Conservation (phyloP, 2,888 invertebrate genomes). For the Caenorhabditis angaria region DNA sequence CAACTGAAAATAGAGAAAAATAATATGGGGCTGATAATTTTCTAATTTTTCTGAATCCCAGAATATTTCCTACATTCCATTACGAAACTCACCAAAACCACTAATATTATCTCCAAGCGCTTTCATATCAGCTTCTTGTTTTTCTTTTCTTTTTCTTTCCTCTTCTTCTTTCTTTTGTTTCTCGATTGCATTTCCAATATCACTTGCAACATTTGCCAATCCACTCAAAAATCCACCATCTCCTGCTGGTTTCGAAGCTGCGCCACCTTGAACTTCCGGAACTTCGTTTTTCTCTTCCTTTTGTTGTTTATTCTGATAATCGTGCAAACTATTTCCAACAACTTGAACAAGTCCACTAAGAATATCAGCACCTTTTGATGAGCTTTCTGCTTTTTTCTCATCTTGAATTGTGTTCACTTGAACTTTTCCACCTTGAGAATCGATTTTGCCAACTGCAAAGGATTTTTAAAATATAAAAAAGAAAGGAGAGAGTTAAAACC, state of each 20-base stretch:
- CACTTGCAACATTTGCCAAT: neutral
- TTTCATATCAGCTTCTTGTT: slow-evolving; percentile 3
- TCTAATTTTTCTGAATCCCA: no score
- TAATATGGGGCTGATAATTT: no score
- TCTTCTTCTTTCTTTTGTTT: neutral
- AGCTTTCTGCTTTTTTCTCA: neutral
- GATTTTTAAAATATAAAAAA: neutral
- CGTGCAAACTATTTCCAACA: slow-evolving; percentile 4
- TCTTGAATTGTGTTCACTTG: neutral
- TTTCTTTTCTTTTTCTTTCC: neutral
- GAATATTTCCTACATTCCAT: no score
- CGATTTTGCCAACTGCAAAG: slow-evolving; percentile 1
- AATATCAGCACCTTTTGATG: neutral
- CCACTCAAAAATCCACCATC: neutral
- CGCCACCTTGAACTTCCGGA: neutral
- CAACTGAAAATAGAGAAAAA: neutral
- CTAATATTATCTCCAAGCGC: neutral
- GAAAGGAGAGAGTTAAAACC: no score
- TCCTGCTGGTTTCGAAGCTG: neutral
- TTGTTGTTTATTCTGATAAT: slow-evolving; percentile 2
- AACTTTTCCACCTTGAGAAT: slow-evolving; percentile 5
- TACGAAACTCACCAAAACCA: neutral
- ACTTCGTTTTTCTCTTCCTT: neutral
- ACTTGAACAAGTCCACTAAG: neutral
- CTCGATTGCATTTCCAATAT: neutral